Base-by-base conservation (phyloP, 2,797 vertebrate species). In the Poecilia wingei region DNA sequence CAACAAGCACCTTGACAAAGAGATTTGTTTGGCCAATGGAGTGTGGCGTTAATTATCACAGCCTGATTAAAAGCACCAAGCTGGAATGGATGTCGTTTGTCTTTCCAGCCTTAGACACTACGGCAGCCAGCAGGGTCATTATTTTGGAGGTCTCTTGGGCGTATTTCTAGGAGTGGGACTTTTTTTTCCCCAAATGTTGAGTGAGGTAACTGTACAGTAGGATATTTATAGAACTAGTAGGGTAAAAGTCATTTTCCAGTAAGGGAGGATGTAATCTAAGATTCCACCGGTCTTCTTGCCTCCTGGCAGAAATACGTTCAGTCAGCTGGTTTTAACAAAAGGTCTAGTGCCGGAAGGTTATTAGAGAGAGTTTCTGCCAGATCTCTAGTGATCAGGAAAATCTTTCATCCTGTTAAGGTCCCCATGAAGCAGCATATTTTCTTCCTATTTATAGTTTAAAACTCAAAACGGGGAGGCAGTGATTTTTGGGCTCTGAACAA, bases 1-100 rank as follows among this genome's bases (percentile, higher is more conserved):
- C 95, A 95, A 94, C 91, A 76, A 94, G 87, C 95, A 96, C 96
- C 95, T 95, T 96, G 95, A 96, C 95, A 96, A 95, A 96, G 95
- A 96, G 95, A 95, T 96, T 96, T 96, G 95, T 96, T 96, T 96
- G 93, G 95, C 92, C 95, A 95, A 93, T 95, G 93, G 91, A 96
- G 95, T 95, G 95, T 95, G 91, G 94, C 92, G 87, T 96, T 96
- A 96, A 96, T 96, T 96, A 96, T 96, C 94, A 94, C 91, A 88
- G 89, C 91, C 93, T 96, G 95, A 96, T 96, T 96, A 96, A 96
- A 95, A 91, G 92, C 86, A 82, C 89, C 31, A 86, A 93, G 91
- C 83, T 61, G 91, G 90, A 96, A 95, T 94, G 89, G 93, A 92
- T 95, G 95, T 95, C 94, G 86, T 96, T 96, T 95, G 94, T 96